Percentiles rank a stretch among this genome's conserved stretches.
Conservation (phyloP, 2,113 vertebrate species). For the Cynopterus brachyotis region DNA sequence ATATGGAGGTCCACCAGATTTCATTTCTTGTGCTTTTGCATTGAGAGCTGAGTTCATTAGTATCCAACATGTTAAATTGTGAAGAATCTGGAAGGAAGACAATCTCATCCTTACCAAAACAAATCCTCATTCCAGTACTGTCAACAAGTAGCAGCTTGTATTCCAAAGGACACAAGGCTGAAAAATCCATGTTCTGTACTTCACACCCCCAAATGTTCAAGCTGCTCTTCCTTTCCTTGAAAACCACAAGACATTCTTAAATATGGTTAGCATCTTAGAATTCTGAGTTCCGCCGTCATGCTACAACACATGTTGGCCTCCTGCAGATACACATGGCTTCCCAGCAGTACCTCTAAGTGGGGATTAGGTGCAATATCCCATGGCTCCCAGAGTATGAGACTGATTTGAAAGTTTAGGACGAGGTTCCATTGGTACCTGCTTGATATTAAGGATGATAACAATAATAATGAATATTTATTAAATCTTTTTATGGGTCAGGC, state of each 20-base stretch:
- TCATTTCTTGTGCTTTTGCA: neutral
- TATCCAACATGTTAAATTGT: conserved; percentile 17
- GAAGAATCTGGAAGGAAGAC: conserved; percentile 52
- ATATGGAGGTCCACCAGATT: neutral
- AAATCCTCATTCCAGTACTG: conserved; percentile 39
- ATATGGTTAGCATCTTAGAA: conserved; percentile 20
- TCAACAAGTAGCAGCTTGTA: conserved; percentile 55
- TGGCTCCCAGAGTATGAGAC: neutral
- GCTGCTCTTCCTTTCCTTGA: neutral
- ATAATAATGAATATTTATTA: neutral
- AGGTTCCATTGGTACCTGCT: neutral
- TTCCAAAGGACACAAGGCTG: conserved; percentile 34
- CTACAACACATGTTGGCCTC: neutral
- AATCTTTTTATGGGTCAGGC: neutral
- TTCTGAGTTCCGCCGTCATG: neutral
- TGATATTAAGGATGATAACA: neutral
- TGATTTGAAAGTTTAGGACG: neutral
- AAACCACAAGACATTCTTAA: conserved; percentile 25
- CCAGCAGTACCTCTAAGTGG: neutral
- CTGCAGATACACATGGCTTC: neutral
- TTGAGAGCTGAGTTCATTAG: conserved; percentile 24
- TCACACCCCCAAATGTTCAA: neutral
- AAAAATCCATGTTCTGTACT: conserved; percentile 29
- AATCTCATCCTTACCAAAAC: neutral
- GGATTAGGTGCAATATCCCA: neutral